Evolutionary conservation across 1,140 invertebrate genomes (phyloP), one percentile per base, ranked within the genome.

Genomic region (Neuroterus valhalla): DNA sequence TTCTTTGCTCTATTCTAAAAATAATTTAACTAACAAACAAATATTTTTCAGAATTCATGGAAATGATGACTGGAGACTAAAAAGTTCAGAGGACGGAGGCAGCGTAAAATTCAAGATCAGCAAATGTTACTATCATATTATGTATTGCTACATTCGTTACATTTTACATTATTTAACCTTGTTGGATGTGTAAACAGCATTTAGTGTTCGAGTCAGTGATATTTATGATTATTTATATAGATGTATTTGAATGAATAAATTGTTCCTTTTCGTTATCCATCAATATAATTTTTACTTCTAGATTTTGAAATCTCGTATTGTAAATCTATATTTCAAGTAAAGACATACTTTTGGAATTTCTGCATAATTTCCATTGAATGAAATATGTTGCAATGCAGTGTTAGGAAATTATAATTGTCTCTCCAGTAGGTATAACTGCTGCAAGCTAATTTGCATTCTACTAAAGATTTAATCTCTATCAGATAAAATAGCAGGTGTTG

Each of bases 21-120:
- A 31, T 78, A 52, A 52, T 52, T 62, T 8, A 2, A 31, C 26
- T 38, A 15, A 15, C 81, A 79, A 86, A 73, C 81, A 5, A 62
- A 12, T 21, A 31, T 62, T 68, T 91, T 91, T 43, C 91, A 94
- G 93, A 94, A 89, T 94, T 94, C 87, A 94, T 94, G 93, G 93
- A 93, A 80, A 94, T 94, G 93, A 94, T 94, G 93, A 94, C 93
- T 72, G 93, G 93, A 19, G 93, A 94, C 85, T 94, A 89, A 90
- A 79, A 48, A 21, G 8, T 55, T 55, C 19, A 23, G 5, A 62
- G n/a, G 1, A 62, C 1, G 23, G 31, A 15, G 4, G 31, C 26
- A 15, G 26, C 23, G 26, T 62, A n/a, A 62, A 62, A 62, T 2
- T 62, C n/a, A 62, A 31, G 55, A 62, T 62, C 26, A n/a, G 23